Base-by-base conservation (phyloP, 2,113 vertebrate species). In the Silurus asotus region DNA sequence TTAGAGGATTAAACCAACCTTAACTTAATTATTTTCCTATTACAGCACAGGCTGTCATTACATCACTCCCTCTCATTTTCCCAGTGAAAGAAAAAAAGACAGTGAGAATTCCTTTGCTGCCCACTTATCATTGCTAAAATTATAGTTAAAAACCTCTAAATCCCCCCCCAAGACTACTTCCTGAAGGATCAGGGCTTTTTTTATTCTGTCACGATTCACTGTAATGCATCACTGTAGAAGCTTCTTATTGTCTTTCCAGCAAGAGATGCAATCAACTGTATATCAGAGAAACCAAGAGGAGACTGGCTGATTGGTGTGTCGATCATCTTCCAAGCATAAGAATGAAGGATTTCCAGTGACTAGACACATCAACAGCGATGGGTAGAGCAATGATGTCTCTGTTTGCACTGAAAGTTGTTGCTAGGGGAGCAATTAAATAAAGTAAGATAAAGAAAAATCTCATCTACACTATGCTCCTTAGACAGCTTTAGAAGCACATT, bases 261-360 rank as follows among this genome's bases (percentile, higher is more conserved):
- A 25, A 76, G 74, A 76, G 5, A 76, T 25, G 74, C 51, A 55
- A 55, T 76, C 74, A 25, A 11, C 23, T 55, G 23, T 55, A 17
- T 10, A 51, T 51, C 48, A 51, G 72, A 56, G 14, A 77, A 77
- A 55, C 74, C 49, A 76, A 53, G 17, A 23, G 8, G 19, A 74
- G 11, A n/a, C 51, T 56, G 53, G n/a, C 74, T 77, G n/a, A 77
- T 55, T 77, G 51, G 51, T 56, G n/a, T 77, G 74, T 77, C 13
- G n/a, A 77, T 15, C 74, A 53, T 76, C 49, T 53, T 76, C 49
- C 20, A n/a, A 53, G 48, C 74, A 51, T n/a, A 5, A 55, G 51
- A 56, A 77, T 55, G n/a, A 77, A 7, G 13, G 14, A 78, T 56
- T 15, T 56, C 13, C 74, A 53, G 51, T 56, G 51, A 6, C 11